A percentile compares a stretch with the other conserved stretches of the same genome.
Conservation (phyloP, 2,797 vertebrate species). For the Nyctalus aviator region DNA sequence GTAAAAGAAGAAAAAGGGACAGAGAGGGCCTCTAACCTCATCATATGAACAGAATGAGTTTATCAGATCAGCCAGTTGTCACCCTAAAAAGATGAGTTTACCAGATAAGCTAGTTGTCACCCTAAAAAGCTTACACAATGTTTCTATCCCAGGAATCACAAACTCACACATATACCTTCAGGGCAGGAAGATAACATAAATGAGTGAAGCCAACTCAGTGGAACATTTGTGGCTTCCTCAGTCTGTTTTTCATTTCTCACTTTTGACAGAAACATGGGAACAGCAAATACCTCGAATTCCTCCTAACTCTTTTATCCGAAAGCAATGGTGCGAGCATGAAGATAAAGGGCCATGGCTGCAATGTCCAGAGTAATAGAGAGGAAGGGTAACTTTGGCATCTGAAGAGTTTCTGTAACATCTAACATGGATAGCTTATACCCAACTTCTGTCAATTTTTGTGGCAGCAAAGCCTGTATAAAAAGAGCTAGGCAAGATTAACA, state of each 20-base stretch:
- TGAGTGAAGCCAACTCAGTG: background rate
- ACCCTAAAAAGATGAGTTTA: slow-evolving; percentile 31
- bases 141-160: slow-evolving; percentile 26
- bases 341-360: background rate
- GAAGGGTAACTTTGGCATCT: background rate
- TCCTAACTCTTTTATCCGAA: background rate
- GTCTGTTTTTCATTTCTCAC: slow-evolving; percentile 4
- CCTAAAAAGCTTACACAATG: background rate
- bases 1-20: background rate
- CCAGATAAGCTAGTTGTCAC: slow-evolving; percentile 12
- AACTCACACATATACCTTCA: background rate
- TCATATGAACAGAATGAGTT: background rate
- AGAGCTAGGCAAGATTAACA: background rate
- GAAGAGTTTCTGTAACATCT: background rate
- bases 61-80: background rate
- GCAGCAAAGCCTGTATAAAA: slow-evolving; percentile 2
- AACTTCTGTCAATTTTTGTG: background rate
- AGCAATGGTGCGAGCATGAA: background rate
- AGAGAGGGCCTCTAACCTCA: background rate
- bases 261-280: background rate
- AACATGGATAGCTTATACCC: background rate
- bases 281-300: background rate
- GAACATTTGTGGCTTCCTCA: background rate
- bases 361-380: background rate
- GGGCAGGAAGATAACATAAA: background rate